Evolutionary conservation across 2,888 invertebrate species (phyloP).

Genomic region (Epinotia bilunana): DNA sequence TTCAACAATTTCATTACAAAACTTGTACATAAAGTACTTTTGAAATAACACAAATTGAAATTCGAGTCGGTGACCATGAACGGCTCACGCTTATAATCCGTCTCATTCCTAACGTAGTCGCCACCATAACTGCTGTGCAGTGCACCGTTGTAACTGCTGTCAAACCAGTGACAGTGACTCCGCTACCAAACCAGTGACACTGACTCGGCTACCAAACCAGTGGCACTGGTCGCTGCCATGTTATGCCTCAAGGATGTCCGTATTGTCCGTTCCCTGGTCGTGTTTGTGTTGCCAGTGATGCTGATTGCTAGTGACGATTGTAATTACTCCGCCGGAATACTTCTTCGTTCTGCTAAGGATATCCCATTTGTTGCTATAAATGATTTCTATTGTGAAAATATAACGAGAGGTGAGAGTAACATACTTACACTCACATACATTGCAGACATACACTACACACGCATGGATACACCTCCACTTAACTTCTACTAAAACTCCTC

Average conservation of each 20-base stretch:
- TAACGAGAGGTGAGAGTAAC: neutral
- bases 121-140: neutral
- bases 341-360: neutral
- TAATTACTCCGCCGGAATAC: neutral
- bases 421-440: no score
- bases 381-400: slow-evolving; percentile 8
- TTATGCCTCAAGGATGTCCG: neutral
- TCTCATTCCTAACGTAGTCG: neutral
- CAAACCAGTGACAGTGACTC: neutral
- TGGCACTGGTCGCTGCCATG: neutral
- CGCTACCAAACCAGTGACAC: neutral
- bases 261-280: neutral
- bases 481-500: no score
- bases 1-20: slow-evolving; percentile 1
- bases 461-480: no score
- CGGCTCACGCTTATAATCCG: neutral
- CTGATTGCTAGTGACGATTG: neutral
- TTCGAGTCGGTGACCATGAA: neutral
- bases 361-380: neutral
- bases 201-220: neutral
- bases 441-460: no score
- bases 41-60: slow-evolving; percentile 12
- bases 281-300: neutral
- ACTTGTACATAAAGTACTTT: neutral
- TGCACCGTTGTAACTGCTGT: neutral